Base-by-base conservation (phyloP, 2,888 invertebrate genomes). In the Papilio demoleus region DNA sequence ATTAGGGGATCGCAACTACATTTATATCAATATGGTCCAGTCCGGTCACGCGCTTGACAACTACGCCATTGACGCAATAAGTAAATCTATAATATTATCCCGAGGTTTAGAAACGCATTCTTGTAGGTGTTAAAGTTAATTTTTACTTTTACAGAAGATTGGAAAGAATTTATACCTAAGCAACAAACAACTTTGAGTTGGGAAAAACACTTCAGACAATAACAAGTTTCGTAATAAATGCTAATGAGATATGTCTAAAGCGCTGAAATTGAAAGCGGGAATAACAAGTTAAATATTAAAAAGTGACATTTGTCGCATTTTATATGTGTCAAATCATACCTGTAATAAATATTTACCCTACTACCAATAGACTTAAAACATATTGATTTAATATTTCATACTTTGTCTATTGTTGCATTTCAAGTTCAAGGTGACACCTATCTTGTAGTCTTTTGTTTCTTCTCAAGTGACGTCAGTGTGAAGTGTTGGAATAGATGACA, bases 141-240 rank as follows among this genome's bases (percentile, higher is more conserved):
- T 6, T 42, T 17, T n/a, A 17, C 17, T n/a, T 17, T 4, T n/a
- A 42, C 1, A 3, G 45, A 45, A 22, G 9, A n/a, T 45, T 42
- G 19, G 17, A 11, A 45, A 45, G 1, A 12, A 53, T 31, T 53
- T 53, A 27, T n/a, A 53, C n/a, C n/a, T 27, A 12, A 24, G 11
- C 4, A 31, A 53, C 31, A 53, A 53, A 64, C 14, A 22, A 56
- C 17, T 56, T 42, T 9, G 14, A 58, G n/a, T 19, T n/a, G n/a
- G 42, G n/a, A n/a, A 34, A 56, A 31, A 42, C 56, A 31, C 45
- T 65, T 22, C 11, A 34, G 40, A 59, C 31, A 42, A 45, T 65
- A 34, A 38, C 34, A 65, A 65, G 58, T 66, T 66, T 59, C 36
- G 45, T 65, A 42, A 65, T 65, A 65, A 58, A 66, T 59, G 59